Conservation (phyloP, 2,797 vertebrate genomes). For the Darevskia mixta region DNA sequence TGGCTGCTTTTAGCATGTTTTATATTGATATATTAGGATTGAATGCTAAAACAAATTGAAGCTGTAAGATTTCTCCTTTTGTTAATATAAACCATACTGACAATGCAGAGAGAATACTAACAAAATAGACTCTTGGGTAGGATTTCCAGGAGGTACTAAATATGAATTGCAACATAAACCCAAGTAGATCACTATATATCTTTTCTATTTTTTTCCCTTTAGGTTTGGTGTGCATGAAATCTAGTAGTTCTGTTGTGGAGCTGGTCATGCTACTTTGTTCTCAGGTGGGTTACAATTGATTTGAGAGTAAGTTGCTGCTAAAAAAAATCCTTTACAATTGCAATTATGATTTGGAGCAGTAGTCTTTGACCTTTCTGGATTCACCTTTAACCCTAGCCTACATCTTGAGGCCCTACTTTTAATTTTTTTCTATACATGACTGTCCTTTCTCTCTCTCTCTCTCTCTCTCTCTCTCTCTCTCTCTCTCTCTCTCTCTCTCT, state of each 20-base stretch:
- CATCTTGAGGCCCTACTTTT: background rate
- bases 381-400: background rate
- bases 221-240: conserved; percentile 98
- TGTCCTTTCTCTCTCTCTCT: background rate
- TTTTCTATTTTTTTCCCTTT: conserved; percentile 60
- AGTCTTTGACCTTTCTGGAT: background rate
- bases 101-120: background rate
- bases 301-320: conserved; percentile 1
- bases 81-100: conserved; percentile 6
- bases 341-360: conserved; percentile 11
- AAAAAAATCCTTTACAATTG: conserved; percentile 15
- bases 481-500: background rate
- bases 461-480: too few species aligned
- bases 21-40: conserved; percentile 36
- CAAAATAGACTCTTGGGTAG: background rate
- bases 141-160: conserved; percentile 13
- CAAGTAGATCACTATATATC: background rate
- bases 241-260: conserved; percentile 98
- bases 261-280: conserved; percentile 99
- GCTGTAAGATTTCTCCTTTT: background rate
- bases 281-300: conserved; percentile 82
- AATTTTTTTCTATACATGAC: background rate
- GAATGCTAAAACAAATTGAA: conserved; percentile 9
- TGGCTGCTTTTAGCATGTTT: conserved; percentile 6
- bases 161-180: background rate